Evolutionary conservation across 92 coral and sea anemone genomes (phyloP).

Genomic region (Actinostola sp.): DNA sequence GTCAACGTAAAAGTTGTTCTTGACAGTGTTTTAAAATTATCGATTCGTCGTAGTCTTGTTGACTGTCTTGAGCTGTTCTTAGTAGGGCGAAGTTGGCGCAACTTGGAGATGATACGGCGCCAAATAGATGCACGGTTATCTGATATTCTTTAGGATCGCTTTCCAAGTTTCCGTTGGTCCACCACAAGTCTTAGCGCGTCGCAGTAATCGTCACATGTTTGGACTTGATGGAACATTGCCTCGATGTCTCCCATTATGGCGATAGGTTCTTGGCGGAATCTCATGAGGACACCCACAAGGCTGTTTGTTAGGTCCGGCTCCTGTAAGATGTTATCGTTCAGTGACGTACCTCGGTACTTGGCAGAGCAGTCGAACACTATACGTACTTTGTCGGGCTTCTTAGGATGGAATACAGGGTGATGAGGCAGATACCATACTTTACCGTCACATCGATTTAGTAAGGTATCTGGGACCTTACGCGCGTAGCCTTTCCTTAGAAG

Average conservation of each 20-base stretch:
- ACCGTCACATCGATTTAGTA: no score
- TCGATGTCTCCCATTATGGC: no score
- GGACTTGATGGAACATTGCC: conserved; percentile 19
- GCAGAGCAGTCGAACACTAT: no score
- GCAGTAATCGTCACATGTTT: not conserved
- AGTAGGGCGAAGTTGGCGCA: conserved; percentile 32
- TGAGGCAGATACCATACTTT: no score
- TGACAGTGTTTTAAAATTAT: conserved; percentile 17
- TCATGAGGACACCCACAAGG: no score
- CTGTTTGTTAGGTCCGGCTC: no score
- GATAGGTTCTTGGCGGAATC: no score
- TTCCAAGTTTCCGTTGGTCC: not conserved
- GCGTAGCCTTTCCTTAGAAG: conserved; percentile 12
- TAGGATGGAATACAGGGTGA: no score
- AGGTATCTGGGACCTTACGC: not conserved
- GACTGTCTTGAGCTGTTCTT: no score
- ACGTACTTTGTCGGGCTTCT: no score
- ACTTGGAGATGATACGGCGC: not conserved
- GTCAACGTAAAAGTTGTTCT: conserved; percentile 38
- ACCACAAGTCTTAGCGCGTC: conserved; percentile 17
- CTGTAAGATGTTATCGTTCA: no score
- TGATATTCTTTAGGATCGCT: conserved; percentile 5
- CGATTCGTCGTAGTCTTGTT: not conserved
- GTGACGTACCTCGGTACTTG: no score
- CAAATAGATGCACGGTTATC: not conserved